These are phyloP conservation scores for Aphis craccivora DNA, from an alignment of 1,140 invertebrate genomes.

Conservation along the genomic window DNA sequence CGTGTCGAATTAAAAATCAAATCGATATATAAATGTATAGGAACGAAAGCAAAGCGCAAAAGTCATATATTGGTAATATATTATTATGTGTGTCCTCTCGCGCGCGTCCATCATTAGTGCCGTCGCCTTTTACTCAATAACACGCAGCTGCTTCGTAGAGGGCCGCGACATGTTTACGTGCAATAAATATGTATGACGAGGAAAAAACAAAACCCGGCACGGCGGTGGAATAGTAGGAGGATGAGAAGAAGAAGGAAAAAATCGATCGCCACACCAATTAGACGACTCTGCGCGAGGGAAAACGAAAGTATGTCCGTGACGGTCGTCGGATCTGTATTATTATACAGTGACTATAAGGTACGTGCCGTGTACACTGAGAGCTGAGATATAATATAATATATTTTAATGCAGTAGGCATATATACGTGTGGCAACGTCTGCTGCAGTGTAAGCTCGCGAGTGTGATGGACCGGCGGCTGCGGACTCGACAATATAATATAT, in stretches of 20 bases:
- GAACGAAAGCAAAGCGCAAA: neutral
- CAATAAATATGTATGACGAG: constrained; percentile 49
- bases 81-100: neutral
- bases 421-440: neutral
- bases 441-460: neutral
- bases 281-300: constrained; percentile 5
- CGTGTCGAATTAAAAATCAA: neutral
- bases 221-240: neutral
- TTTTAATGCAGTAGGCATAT: neutral
- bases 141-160: neutral
- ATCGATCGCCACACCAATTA: constrained; percentile 36
- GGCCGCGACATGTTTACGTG: constrained; percentile 42
- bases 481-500: neutral
- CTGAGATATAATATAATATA: neutral
- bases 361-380: neutral
- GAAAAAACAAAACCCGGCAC: neutral
- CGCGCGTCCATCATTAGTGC: constrained; percentile 37
- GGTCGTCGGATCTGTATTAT: neutral
- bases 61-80: neutral
- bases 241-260: neutral
- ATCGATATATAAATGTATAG: neutral
- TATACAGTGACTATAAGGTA: neutral
- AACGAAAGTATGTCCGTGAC: constrained; percentile 12
- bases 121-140: neutral
- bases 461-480: neutral